Percentiles rank a stretch among this genome's conserved stretches.
Conservation (phyloP, 1,140 invertebrate genomes). For the Maniola jurtina region DNA sequence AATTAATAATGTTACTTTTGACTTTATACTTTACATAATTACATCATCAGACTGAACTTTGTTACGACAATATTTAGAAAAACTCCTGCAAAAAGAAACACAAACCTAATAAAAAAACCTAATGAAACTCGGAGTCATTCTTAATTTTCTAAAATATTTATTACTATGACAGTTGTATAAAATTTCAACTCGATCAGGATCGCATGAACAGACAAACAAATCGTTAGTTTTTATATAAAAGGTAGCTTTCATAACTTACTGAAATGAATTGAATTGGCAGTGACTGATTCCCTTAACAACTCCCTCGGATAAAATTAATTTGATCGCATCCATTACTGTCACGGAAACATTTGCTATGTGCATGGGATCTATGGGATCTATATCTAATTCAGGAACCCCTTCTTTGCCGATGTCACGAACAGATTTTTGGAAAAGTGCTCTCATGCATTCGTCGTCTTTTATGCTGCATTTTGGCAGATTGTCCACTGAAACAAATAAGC, state of each 20-base stretch:
- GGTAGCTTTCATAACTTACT: slow-evolving; percentile 35
- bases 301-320: slow-evolving; percentile 45
- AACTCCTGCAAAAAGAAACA: too few relatives aligned
- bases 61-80: too few relatives aligned
- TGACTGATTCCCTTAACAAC: slow-evolving; percentile 44
- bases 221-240: too few relatives aligned
- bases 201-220: too few relatives aligned
- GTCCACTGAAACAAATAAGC: slow-evolving; percentile 46
- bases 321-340: slow-evolving; percentile 33
- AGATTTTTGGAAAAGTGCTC: slow-evolving; percentile 24
- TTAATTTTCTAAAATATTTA: too few relatives aligned
- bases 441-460: slow-evolving; percentile 42
- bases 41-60: too few relatives aligned
- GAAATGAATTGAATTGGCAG: slow-evolving; percentile 43
- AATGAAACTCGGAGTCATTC: too few relatives aligned
- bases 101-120: too few relatives aligned
- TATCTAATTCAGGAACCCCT: slow-evolving; percentile 46
- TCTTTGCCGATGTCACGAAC: slow-evolving; percentile 15
- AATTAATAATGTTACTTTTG: too few relatives aligned
- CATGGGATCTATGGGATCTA: slow-evolving; percentile 51
- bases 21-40: too few relatives aligned
- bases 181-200: too few relatives aligned
- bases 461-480: slow-evolving; percentile 45
- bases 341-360: slow-evolving; percentile 38
- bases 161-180: too few relatives aligned